Evolutionary conservation across 2,113 vertebrate species (phyloP).

Genomic region (Dasyornis broadbenti): DNA sequence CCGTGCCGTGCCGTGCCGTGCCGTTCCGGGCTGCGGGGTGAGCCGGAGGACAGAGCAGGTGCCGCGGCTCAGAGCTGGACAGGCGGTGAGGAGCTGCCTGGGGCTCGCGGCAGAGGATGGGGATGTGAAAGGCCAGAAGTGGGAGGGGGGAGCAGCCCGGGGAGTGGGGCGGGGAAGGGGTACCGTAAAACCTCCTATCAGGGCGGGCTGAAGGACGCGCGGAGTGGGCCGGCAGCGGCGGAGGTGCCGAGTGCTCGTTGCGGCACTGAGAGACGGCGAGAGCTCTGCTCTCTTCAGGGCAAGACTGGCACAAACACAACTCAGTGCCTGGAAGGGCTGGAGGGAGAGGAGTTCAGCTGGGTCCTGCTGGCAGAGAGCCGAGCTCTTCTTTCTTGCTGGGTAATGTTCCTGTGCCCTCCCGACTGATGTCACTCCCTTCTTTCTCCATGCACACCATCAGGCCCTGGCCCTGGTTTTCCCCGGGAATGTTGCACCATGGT

Average conservation of each 20-base stretch:
- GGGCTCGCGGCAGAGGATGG: background rate
- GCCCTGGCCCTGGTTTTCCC: background rate
- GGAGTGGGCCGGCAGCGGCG: background rate
- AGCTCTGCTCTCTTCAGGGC: background rate
- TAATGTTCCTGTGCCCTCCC: background rate
- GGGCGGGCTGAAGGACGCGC: background rate
- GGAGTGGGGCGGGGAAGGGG: too few relatives aligned
- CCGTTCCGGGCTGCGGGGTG: background rate
- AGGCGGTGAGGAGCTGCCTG: background rate
- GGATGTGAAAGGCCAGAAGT: background rate
- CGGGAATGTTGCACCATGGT: rapidly evolving
- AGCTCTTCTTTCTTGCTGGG: background rate
- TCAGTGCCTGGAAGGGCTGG: background rate
- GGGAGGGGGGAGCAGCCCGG: background rate
- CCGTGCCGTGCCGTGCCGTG: background rate
- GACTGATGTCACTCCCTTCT: rapidly evolving
- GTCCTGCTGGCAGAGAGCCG: background rate
- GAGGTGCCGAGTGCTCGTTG: background rate
- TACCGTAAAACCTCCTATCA: background rate
- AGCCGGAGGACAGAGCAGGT: background rate
- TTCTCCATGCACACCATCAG: background rate
- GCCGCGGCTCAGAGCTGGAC: background rate
- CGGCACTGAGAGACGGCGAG: rapidly evolving
- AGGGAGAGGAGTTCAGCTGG: background rate
- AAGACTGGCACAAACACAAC: background rate